phyloP scores from a whole-genome alignment of 2,113 vertebrate genomes.

The Caranx ignobilis region DNA sequence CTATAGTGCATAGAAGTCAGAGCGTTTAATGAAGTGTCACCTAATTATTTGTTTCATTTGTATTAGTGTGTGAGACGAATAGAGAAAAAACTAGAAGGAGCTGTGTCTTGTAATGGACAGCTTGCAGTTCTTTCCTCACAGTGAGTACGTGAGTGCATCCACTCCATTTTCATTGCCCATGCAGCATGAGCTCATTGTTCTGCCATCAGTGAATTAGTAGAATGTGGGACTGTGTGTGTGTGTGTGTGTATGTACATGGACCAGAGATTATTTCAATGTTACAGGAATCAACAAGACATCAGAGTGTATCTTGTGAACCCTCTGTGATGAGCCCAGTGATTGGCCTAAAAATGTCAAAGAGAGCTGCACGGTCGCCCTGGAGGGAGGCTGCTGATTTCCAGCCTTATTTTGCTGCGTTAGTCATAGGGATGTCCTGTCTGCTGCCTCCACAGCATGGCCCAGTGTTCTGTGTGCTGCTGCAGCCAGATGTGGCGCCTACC shows the following conservation, averaged over 20 bases:
- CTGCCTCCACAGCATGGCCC: conserved; percentile 23
- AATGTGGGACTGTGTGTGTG: not conserved
- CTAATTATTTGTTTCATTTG: not conserved
- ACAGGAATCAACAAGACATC: conserved; percentile 49
- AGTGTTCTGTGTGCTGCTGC: conserved; percentile 13
- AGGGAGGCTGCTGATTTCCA: conserved; percentile 44
- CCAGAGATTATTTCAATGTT: conserved; percentile 42
- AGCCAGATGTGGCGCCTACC: conserved; percentile 34
- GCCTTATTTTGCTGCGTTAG: conserved; percentile 60
- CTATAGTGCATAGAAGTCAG: not conserved
- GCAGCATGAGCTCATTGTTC: conserved; percentile 49
- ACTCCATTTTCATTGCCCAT: conserved; percentile 9
- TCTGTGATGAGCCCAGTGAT: conserved; percentile 58
- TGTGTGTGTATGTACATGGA: conserved; percentile 16
- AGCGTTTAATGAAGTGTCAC: not conserved
- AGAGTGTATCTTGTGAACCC: conserved; percentile 38
- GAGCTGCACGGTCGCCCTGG: conserved; percentile 38
- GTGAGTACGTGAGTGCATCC: conserved; percentile 17
- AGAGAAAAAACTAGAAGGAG: not conserved
- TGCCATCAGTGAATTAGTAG: conserved; percentile 30
- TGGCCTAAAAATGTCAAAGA: conserved; percentile 72
- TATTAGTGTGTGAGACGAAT: not conserved
- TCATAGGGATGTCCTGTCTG: conserved; percentile 51
- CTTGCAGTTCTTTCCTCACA: not conserved
- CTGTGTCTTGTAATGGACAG: conserved; percentile 1